Evolutionary conservation across 2,797 vertebrate species (phyloP), one percentile per base, ranked within the genome.

Genomic region (Melanotaenia maccullochi): DNA sequence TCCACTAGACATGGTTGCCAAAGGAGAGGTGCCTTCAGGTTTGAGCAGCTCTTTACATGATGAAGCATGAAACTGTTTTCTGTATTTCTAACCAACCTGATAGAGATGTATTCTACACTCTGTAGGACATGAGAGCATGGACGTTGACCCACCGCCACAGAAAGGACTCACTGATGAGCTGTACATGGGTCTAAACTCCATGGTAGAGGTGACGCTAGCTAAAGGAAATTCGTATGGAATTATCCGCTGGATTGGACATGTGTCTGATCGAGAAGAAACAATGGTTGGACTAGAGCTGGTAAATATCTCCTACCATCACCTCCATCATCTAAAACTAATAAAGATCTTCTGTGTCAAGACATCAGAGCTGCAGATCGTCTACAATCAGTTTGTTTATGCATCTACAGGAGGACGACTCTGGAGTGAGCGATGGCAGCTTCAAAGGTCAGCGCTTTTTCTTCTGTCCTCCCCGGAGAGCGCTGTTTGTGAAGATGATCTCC

Each of bases 251-350:
- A 88, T 95, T 33, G 97, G 97, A 1, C 58, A 0, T 20, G 60
- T 96, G 49, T 91, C 93, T 0, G 85, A 66, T 0, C 75, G 59
- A 1, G 4, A 25, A 1, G 89, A 89, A 1, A 65, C 18, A 38
- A 94, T 93, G 90, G 96, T 91, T 4, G 96, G 96, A 44, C 87
- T 97, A 0, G 96, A 97, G 71, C 89, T 97, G 94, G 96, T 97
- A 94, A 93, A 85, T 78, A 7, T 64, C 44, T 36, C 35, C 8
- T 36, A 11, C 32, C 32, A 33, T 33, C 32, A 33, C 7, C 32
- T 33, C 32, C 32, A 33, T 33, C 32, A 33, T 33, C 32, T 33
- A 6, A 33, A 33, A 33, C 32, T 33, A 33, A 33, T 33, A 6
- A 33, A 33, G 32, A 33, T 33, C 38, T 6, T 47, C 5, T 7